phyloP scores from a whole-genome alignment of 2,797 vertebrate species.

The Aldrovandia affinis region DNA sequence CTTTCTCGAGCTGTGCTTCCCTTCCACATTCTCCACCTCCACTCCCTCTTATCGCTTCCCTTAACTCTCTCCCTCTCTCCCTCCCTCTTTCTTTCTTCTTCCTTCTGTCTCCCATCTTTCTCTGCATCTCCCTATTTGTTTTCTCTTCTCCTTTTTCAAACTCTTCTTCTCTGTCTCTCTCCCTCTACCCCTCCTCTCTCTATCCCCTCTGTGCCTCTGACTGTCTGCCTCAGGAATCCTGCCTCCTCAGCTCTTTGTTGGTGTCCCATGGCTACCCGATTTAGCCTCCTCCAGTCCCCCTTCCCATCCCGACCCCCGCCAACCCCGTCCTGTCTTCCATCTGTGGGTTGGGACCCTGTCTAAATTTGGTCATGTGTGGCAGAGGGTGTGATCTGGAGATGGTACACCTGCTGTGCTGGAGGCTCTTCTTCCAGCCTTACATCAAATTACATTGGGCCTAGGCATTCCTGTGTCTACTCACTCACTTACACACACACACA shows the following conservation, averaged over 20 bases:
- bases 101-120: background rate
- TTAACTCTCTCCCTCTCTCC: background rate
- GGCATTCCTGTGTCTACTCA: conserved; percentile 53
- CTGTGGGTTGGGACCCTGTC: conserved; percentile 62
- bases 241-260: conserved; percentile 73
- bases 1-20: background rate
- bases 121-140: background rate
- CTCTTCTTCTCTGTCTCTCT: conserved; percentile 34
- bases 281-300: conserved; percentile 61
- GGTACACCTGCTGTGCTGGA: conserved; percentile 59
- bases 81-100: background rate
- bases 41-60: background rate
- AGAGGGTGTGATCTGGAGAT: conserved; percentile 29
- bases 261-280: conserved; percentile 74
- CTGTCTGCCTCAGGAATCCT: conserved; percentile 71
- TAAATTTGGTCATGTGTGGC: conserved; percentile 75
- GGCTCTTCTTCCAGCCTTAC: conserved; percentile 42
- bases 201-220: conserved; percentile 48
- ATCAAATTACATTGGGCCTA: conserved; percentile 64
- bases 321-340: conserved; percentile 14
- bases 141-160: background rate
- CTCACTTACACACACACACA: conserved; percentile 25
- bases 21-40: no score
- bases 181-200: conserved; percentile 40
- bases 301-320: conserved; percentile 24